Conservation (phyloP, 2,113 vertebrate genomes). For the Burhinus bistriatus region DNA sequence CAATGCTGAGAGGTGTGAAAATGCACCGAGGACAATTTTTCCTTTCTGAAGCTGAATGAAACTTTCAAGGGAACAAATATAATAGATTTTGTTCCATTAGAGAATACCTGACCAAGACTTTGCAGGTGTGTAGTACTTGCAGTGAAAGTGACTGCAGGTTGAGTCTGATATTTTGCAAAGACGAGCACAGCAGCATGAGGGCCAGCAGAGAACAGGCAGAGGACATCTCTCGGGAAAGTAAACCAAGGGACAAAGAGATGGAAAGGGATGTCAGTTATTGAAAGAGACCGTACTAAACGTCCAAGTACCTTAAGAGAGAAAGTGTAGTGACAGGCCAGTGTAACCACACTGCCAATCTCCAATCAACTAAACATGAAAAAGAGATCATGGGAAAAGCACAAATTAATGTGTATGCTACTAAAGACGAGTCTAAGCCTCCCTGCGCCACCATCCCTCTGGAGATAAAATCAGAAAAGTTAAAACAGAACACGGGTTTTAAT, state of each 20-base stretch:
- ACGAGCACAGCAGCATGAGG: background rate
- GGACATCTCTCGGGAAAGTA: background rate
- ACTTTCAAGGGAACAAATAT: background rate
- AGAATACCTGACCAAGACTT: background rate
- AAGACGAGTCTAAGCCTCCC: background rate
- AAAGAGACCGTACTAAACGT: background rate
- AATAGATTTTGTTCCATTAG: background rate
- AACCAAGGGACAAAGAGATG: background rate
- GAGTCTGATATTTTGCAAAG: background rate
- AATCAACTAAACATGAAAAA: background rate
- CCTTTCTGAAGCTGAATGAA: background rate
- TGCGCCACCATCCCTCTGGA: background rate
- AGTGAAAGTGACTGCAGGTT: background rate
- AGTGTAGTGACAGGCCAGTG: background rate
- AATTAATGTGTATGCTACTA: background rate
- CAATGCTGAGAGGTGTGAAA: background rate
- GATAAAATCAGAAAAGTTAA: background rate
- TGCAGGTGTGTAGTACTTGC: background rate
- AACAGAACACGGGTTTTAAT: background rate
- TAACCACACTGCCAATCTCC: background rate
- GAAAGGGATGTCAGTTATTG: background rate
- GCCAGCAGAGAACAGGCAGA: background rate
- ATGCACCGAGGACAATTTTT: background rate
- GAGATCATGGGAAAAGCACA: background rate
- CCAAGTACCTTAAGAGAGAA: background rate